These are phyloP conservation scores for Diorhabda carinulata DNA, from an alignment of 1,140 invertebrate species.

Conservation along the genomic window DNA sequence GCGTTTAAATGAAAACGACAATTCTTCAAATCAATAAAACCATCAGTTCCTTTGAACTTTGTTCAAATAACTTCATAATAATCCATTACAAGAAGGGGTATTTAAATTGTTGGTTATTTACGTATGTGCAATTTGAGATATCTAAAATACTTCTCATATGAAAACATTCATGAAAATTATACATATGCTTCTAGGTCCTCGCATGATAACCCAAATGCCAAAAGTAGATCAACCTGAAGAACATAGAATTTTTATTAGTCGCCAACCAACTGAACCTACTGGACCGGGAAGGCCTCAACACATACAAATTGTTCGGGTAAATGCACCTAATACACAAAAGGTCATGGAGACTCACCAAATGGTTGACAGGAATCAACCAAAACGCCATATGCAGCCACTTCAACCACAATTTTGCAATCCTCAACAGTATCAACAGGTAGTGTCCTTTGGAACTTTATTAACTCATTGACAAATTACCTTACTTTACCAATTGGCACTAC, in stretches of 20 bases:
- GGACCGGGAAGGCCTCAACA: conserved; percentile 40
- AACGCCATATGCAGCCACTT: conserved; percentile 35
- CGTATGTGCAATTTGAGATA: too few species aligned
- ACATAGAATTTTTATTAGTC: conserved; percentile 41
- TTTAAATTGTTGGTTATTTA: too few species aligned
- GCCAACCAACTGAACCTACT: conserved; percentile 42
- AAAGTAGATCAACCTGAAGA: conserved; percentile 23
- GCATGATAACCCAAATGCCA: conserved; percentile 5
- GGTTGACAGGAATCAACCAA: conserved; percentile 33
- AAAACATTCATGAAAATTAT: too few species aligned
- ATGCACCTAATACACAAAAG: conserved; percentile 29
- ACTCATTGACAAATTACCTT: neutral
- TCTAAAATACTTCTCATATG: too few species aligned
- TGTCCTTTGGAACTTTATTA: neutral
- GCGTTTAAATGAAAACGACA: too few species aligned
- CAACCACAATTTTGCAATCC: conserved; percentile 33
- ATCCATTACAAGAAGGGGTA: too few species aligned
- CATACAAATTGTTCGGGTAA: conserved; percentile 39
- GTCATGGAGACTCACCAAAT: neutral
- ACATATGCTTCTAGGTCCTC: neutral
- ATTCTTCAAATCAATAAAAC: too few species aligned
- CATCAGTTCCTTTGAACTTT: too few species aligned
- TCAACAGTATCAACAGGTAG: conserved; percentile 34
- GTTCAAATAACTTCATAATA: too few species aligned
- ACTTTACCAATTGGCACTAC: neutral